Evolutionary conservation across 2,888 invertebrate genomes (phyloP).

Genomic region (Scotopteryx bipunctaria): DNA sequence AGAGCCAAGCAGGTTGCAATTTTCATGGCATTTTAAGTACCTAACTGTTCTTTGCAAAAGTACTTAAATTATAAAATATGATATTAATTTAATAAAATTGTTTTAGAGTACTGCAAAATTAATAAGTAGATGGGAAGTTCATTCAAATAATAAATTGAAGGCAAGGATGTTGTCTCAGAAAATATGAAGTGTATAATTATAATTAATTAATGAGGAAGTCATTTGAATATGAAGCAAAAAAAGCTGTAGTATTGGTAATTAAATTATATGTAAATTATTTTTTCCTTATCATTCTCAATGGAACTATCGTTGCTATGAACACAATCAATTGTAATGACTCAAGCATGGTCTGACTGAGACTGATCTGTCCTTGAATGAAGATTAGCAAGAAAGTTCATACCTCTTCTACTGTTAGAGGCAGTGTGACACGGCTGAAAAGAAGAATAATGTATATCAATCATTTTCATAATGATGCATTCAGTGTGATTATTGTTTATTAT

Average conservation of each 20-base stretch:
- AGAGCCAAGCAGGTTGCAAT: too few relatives aligned
- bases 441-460: constrained; percentile 38
- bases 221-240: background rate
- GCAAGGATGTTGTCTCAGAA: too few relatives aligned
- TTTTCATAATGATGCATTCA: constrained; percentile 3
- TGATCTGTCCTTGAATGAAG: constrained; percentile 40
- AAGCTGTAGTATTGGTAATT: background rate
- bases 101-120: too few relatives aligned
- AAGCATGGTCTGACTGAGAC: constrained; percentile 7
- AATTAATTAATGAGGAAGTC: background rate
- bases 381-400: constrained; percentile 81
- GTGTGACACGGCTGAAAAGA: constrained; percentile 94
- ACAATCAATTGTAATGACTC: constrained; percentile 3
- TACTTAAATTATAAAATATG: too few relatives aligned
- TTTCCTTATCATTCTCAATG: too few relatives aligned
- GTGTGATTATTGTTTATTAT: constrained; percentile 3
- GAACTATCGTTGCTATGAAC: too few relatives aligned
- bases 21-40: too few relatives aligned
- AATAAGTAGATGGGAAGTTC: too few relatives aligned
- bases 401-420: constrained; percentile 98
- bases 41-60: too few relatives aligned
- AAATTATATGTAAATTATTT: background rate
- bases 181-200: too few relatives aligned
- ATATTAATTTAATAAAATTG: too few relatives aligned
- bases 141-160: too few relatives aligned